Base-by-base conservation (phyloP, 2,888 invertebrate genomes). In the Pyrochroa serraticornis region DNA sequence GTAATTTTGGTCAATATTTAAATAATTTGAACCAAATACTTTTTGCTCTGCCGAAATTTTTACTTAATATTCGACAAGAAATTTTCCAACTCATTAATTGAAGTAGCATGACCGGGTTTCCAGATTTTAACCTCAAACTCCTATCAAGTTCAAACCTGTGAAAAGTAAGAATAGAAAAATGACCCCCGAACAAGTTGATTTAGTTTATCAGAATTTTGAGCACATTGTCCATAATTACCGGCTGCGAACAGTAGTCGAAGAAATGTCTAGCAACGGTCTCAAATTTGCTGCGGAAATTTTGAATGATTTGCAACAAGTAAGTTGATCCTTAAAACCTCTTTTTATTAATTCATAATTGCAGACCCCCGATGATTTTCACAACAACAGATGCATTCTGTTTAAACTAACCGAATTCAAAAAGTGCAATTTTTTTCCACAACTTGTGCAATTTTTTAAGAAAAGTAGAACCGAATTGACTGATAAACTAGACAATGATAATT, bases 381-480 rank as follows among this genome's bases (percentile, higher is more conserved):
- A 68, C 39, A 70, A 67, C 47, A 55, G 69, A 39, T 10, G 63
- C 12, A 68, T 72, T 46, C 64, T 72, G 42, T 68, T 69, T 36
- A 48, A 37, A 38, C 41, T 72, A 3, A 60, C 65, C 22, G 64
- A 68, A 31, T 10, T 31, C 7, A 12, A 42, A 31, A 22, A 22
- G 22, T 22, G 22, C 22, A 22, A 22, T 22, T 42, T 10, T 31
- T 3, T 12, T 3, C 7, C 31, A 31, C 7, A 6, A 8, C 8
- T 42, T 31, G 42, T 12, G 6, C 7, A 9, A 42, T 3, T 31
- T 31, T 10, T 31, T 6, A 30, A 30, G 3, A 42, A 13, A 31
- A 12, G 12, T 1, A 14, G 6, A 1, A 42, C 6, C 9, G 42
- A 31, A 30, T 7, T 42, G 6, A 31, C 3, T 22, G 3, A 22